phyloP scores from a whole-genome alignment of 2,797 vertebrate genomes.

The Ptychadena robeensis region DNA sequence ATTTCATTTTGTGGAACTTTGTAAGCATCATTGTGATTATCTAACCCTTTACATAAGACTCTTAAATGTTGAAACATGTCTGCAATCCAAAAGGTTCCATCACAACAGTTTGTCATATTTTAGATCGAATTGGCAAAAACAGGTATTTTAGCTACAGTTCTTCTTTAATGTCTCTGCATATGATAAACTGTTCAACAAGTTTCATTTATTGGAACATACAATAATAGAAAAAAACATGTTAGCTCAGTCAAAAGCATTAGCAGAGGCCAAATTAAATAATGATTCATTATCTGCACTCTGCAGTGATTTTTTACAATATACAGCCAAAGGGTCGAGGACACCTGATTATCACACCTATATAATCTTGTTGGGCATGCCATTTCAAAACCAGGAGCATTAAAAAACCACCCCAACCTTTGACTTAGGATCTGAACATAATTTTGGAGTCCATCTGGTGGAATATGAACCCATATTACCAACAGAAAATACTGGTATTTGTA shows the following conservation, averaged over 20 bases:
- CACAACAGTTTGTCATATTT: not conserved
- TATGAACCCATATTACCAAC: not conserved
- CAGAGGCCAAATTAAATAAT: not conserved
- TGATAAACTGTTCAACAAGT: constrained; percentile 2
- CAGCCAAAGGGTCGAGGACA: not conserved
- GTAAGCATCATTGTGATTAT: too few relatives aligned
- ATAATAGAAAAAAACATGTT: not conserved
- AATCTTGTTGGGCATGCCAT: too few relatives aligned
- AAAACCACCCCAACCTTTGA: too few relatives aligned
- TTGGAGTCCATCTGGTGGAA: not conserved
- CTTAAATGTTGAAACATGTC: too few relatives aligned
- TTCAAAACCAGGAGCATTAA: not conserved
- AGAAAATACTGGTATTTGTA: not conserved
- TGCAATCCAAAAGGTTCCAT: too few relatives aligned
- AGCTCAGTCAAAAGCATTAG: not conserved
- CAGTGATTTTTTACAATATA: not conserved
- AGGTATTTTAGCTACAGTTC: constrained; percentile 29
- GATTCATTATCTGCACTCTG: not conserved
- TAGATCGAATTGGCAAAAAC: not conserved
- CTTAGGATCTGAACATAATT: too few relatives aligned
- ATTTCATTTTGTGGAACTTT: too few relatives aligned
- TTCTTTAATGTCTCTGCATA: constrained; percentile 17
- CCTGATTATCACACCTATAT: too few relatives aligned
- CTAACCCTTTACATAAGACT: too few relatives aligned
- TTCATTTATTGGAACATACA: constrained; percentile 33